Base-by-base conservation (phyloP, 2,888 invertebrate genomes). In the Drosophila picticornis region DNA sequence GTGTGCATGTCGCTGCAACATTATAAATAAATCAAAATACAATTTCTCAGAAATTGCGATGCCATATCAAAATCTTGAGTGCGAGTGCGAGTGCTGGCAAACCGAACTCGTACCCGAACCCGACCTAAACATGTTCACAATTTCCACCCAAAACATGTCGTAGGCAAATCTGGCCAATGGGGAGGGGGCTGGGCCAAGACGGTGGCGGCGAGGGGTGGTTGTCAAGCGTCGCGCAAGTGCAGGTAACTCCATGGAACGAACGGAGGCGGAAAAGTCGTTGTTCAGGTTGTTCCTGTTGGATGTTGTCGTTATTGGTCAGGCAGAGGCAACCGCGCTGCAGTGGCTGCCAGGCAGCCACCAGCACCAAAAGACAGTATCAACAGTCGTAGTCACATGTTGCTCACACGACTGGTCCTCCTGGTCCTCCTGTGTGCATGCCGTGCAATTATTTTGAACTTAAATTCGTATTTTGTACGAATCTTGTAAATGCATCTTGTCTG, bases 11-110 rank as follows among this genome's bases (percentile, higher is more conserved):
- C 91, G 91, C 77, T 88, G 91, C 80, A 90, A 91, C 91, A 91
- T 91, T 91, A 91, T 91, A 91, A 91, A 91, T 91, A 91, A 91
- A 91, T 91, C 90, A 91, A 91, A 91, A 90, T 91, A 90, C 91
- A 88, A 90, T 91, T 91, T 91, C 91, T 91, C 78, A 91, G 91
- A 91, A 91, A 91, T 91, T 89, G 91, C 90, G 91, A 91, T 90
- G 91, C 86, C 88, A 83, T 91, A 90, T 90, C 90, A 88, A 88
- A 88, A 90, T 90, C 85, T 90, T 87, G 72, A 77, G 78, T 72
- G 80, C 68, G 72, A 66, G 65, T 73, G 64, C 59, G 67, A 46
- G 32, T 13, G 16, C 46, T 64, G 29, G 66, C 67, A 27, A 38
- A n/a, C 36, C 46, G 5, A 38, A 40, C 13, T 32, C 13, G 4